Base-by-base conservation (phyloP, 2,888 invertebrate genomes). In the Leuctra nigra region DNA sequence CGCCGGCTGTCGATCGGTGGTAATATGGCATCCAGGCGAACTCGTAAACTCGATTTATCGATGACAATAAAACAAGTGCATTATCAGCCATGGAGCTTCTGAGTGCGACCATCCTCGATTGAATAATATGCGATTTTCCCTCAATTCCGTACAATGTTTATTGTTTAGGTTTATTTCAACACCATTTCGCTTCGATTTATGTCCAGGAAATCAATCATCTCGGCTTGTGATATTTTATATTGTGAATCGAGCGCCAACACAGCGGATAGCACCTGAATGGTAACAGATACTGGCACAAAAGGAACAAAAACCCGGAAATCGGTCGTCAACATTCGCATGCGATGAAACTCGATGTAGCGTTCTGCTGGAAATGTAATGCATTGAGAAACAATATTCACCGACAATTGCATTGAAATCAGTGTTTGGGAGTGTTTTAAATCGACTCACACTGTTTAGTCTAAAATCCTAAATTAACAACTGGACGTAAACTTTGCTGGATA, bases 41-140 rank as follows among this genome's bases (percentile, higher is more conserved):
- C 50, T 50, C 50, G 50, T 50, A 50, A 50, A 50, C 33, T 35
- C 16, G 50, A 50, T 50, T 50, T 50, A 50, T 50, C 50, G 50
- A 18, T 6, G 13, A 33, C 22, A 50, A 16, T 35, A 35, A 50
- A 50, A 50, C 50, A 50, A 18, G 16, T 18, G 41, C 41, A 18
- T 41, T 41, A 41, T 41, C 41, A n/a, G n/a, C n/a, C 20, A 18
- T 41, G 41, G 3, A 2, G 41, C 11, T 7, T 11, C 18, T 18
- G 41, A 9, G 18, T 41, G 41, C n/a, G n/a, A 18, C 16, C 20
- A 20, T 11, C n/a, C 41, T 41, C 41, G 41, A 41, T 41, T 41
- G 41, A 41, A 41, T 41, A 41, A 41, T 41, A 41, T 41, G 41
- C 18, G 20, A 6, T 16, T 11, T 16, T 4, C 16, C n/a, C 41